Percentiles rank a stretch among this genome's conserved stretches.
These are phyloP conservation scores for Drosophila tropicalis DNA, from an alignment of 1,140 invertebrate genomes.

Conservation along the genomic window DNA sequence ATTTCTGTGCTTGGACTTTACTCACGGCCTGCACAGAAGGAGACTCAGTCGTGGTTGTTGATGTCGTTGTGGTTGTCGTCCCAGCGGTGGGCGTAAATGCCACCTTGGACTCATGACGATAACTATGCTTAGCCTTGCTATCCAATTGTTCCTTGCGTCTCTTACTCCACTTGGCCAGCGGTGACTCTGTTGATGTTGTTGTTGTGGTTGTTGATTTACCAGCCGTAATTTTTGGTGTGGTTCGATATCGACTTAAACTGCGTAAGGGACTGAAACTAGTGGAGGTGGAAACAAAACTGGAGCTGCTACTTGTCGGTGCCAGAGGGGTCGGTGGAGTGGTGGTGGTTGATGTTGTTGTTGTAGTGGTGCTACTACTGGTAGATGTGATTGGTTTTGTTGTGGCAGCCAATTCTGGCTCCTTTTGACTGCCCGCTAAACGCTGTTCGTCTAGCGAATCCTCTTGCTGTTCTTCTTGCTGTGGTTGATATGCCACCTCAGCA, in stretches of 20 bases:
- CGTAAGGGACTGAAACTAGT: conserved; percentile 59
- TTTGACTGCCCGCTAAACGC: conserved; percentile 44
- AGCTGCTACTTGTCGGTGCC: conserved; percentile 18
- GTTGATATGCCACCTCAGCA: neutral
- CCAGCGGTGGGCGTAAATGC: conserved; percentile 17
- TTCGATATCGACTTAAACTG: conserved; percentile 64
- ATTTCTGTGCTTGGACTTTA: neutral
- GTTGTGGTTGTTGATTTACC: conserved; percentile 61
- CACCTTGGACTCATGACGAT: conserved; percentile 56
- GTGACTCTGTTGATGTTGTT: conserved; percentile 49
- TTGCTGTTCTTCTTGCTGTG: neutral
- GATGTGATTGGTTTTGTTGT: conserved; percentile 17
- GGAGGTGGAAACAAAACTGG: conserved; percentile 65
- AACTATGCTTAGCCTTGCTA: conserved; percentile 70
- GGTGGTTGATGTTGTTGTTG: conserved; percentile 15
- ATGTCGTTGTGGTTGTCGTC: conserved; percentile 20
- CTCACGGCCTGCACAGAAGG: neutral
- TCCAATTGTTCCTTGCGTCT: conserved; percentile 65
- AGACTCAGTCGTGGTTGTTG: conserved; percentile 8
- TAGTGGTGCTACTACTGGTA: conserved; percentile 4
- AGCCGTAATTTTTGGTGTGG: conserved; percentile 66
- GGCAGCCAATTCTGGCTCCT: conserved; percentile 37
- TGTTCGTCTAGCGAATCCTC: neutral
- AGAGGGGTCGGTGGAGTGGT: neutral
- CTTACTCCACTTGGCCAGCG: conserved; percentile 71